Evolutionary conservation across 2,113 vertebrate species (phyloP).

Genomic region (Esox niger): DNA sequence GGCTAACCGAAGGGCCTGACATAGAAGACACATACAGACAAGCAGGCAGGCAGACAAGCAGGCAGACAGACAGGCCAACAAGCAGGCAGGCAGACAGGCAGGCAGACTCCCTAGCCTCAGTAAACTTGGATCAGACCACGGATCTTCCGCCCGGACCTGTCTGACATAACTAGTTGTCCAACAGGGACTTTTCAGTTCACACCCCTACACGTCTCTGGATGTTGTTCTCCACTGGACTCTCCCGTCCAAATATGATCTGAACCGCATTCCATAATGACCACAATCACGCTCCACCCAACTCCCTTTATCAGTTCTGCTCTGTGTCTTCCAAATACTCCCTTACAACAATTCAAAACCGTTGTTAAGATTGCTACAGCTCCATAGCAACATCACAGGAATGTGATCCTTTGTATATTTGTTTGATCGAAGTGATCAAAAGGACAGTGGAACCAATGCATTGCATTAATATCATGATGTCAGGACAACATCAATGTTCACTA

Average conservation of each 20-base stretch:
- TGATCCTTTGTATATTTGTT: not conserved
- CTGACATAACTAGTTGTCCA: not conserved
- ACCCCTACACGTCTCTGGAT: not conserved
- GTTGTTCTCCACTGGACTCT: not conserved
- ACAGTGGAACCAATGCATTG: not conserved
- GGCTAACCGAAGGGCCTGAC: conserved; percentile 14
- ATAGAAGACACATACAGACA: conserved; percentile 4
- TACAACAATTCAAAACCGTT: not conserved
- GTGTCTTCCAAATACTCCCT: not conserved
- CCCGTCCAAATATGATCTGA: not conserved
- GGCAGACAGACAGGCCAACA: not conserved
- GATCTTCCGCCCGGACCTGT: conserved; percentile 1
- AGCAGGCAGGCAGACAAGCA: not conserved
- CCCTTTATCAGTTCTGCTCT: not conserved
- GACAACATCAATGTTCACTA: not conserved
- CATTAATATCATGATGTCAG: not conserved
- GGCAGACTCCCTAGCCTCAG: conserved; percentile 11
- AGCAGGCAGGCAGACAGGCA: not conserved
- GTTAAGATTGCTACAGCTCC: not conserved
- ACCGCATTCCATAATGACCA: not conserved
- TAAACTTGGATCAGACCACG: too few relatives aligned
- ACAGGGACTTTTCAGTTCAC: not conserved
- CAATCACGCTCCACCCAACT: not conserved
- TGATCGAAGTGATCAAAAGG: not conserved
- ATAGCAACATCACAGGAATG: not conserved